These are phyloP conservation scores for Camelus bactrianus DNA, from an alignment of 2,113 vertebrate genomes.

Conservation along the genomic window DNA sequence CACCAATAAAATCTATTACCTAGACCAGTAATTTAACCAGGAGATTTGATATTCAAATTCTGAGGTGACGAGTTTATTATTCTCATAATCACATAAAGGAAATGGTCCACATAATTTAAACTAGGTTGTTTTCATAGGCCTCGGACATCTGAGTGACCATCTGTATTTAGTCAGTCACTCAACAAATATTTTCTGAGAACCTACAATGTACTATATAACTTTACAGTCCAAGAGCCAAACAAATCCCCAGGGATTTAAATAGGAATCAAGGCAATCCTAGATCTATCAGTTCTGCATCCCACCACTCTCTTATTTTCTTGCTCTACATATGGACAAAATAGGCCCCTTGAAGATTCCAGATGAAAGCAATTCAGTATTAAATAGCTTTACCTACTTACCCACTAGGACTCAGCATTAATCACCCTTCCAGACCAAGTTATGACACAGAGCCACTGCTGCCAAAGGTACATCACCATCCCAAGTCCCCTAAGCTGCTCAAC, in stretches of 20 bases:
- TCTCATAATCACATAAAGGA: constrained; percentile 32
- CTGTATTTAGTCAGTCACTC: constrained; percentile 43
- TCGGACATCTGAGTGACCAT: neutral
- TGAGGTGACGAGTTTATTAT: constrained; percentile 26
- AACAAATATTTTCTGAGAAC: constrained; percentile 45
- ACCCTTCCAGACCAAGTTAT: constrained; percentile 21
- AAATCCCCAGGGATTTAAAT: constrained; percentile 12
- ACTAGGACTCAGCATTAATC: neutral
- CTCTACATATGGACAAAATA: neutral
- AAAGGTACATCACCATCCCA: neutral
- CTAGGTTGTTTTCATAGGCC: neutral
- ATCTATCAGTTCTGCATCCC: neutral
- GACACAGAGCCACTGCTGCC: neutral
- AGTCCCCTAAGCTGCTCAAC: neutral
- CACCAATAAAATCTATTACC: neutral
- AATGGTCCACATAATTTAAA: constrained; percentile 54
- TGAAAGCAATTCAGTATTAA: constrained; percentile 33
- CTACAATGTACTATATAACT: neutral
- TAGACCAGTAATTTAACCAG: constrained; percentile 3
- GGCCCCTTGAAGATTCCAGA: neutral
- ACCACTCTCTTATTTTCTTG: neutral
- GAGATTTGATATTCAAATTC: constrained; percentile 6
- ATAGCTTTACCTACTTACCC: neutral
- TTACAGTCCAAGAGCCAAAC: constrained; percentile 9
- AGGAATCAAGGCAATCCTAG: neutral